Conservation (phyloP, 92 coral and sea anemone species). For the Palythoa grandiflora region DNA sequence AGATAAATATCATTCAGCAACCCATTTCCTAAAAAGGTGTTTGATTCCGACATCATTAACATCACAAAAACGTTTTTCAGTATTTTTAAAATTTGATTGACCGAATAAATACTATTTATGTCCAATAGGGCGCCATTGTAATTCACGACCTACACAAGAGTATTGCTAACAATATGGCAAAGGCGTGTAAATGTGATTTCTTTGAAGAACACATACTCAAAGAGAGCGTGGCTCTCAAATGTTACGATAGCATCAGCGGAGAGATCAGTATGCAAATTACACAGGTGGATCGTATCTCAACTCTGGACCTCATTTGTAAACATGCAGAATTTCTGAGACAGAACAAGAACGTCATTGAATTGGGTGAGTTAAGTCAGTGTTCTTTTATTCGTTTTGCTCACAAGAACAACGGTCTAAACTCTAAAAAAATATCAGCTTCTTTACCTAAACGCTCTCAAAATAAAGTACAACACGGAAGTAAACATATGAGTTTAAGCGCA, state of each 20-base stretch:
- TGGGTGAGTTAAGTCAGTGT: slow-evolving; percentile 65
- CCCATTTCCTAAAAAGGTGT: too few relatives aligned
- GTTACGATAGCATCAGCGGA: slow-evolving; percentile 86
- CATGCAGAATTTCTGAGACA: slow-evolving; percentile 63
- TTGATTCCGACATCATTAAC: not conserved
- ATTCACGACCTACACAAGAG: slow-evolving; percentile 65
- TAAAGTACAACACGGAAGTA: too few relatives aligned
- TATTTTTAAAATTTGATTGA: not conserved
- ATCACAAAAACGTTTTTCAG: not conserved
- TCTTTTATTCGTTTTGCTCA: not conserved
- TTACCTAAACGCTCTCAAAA: too few relatives aligned
- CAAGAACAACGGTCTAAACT: too few relatives aligned
- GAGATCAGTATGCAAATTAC: slow-evolving; percentile 74
- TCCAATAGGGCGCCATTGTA: slow-evolving; percentile 62
- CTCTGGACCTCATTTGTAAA: slow-evolving; percentile 70
- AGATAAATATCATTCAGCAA: too few relatives aligned
- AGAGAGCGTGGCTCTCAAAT: slow-evolving; percentile 66
- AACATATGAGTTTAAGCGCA: too few relatives aligned
- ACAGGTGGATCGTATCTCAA: slow-evolving; percentile 53
- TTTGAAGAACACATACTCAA: slow-evolving; percentile 56
- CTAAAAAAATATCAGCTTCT: too few relatives aligned
- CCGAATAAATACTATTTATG: not conserved
- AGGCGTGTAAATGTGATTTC: slow-evolving; percentile 85
- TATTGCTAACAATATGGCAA: slow-evolving; percentile 68
- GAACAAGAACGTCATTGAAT: slow-evolving; percentile 75